phyloP scores from a whole-genome alignment of 1,140 invertebrate genomes.

The Anadara kagoshimensis region DNA sequence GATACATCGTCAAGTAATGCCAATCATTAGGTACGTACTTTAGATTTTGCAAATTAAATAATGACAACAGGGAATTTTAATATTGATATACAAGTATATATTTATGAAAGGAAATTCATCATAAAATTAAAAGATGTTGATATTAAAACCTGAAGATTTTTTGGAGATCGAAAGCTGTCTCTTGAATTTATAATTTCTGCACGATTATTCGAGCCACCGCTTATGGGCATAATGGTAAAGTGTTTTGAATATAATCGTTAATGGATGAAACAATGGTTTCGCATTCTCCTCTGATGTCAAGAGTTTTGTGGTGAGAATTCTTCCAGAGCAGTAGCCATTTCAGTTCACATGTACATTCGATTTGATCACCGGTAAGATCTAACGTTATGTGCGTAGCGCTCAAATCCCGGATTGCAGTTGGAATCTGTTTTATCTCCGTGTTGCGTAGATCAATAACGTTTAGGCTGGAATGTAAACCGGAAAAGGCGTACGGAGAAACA shows the following conservation, averaged over 20 bases:
- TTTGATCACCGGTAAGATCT: slow-evolving; percentile 21
- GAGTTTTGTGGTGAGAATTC: neutral
- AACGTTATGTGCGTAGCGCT: slow-evolving; percentile 12
- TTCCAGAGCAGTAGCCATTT: slow-evolving; percentile 25
- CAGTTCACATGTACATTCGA: slow-evolving; percentile 34
- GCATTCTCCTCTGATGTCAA: slow-evolving; percentile 14
- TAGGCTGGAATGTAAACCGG: slow-evolving; percentile 7
- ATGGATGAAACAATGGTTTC: slow-evolving; percentile 23
- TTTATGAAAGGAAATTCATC: no score
- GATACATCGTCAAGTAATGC: no score
- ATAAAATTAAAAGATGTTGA: no score
- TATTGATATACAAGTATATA: no score
- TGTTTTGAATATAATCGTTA: slow-evolving; percentile 22
- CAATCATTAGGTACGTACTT: no score
- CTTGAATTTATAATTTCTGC: no score
- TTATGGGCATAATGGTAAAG: slow-evolving; percentile 4
- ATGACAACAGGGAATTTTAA: no score
- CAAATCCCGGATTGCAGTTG: slow-evolving; percentile 26
- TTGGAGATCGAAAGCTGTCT: no score
- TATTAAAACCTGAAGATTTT: no score
- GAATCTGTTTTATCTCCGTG: slow-evolving; percentile 11
- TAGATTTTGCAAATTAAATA: no score
- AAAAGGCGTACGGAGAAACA: slow-evolving; percentile 33
- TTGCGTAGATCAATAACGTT: slow-evolving; percentile 18
- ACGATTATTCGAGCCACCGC: no score